These are phyloP conservation scores for Drosophila fungiperda DNA, from an alignment of 2,888 invertebrate species.

Conservation along the genomic window DNA sequence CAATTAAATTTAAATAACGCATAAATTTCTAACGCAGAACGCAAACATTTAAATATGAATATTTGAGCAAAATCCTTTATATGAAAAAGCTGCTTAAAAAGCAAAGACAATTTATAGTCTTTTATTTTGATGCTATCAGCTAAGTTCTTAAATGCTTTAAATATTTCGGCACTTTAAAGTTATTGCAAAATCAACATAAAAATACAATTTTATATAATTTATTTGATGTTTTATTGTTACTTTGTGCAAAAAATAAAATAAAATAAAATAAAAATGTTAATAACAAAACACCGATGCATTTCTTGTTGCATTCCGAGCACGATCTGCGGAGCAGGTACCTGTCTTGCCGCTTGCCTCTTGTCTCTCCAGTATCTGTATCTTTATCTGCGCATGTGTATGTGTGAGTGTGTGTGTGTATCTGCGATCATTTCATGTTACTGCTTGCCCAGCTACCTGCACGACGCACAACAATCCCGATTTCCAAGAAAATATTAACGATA, in stretches of 20 bases:
- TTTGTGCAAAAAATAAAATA: conserved; percentile 61
- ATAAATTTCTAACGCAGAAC: conserved; percentile 22
- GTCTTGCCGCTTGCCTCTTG: conserved; percentile 53
- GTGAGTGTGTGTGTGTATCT: conserved; percentile 48
- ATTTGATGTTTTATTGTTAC: conserved; percentile 18
- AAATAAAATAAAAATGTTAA: neutral
- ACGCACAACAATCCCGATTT: conserved; percentile 72
- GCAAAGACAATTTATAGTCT: neutral
- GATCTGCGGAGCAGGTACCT: conserved; percentile 72
- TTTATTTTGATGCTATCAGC: neutral
- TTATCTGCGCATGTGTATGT: conserved; percentile 40
- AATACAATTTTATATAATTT: too few species aligned
- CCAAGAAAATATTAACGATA: conserved; percentile 83
- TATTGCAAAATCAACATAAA: neutral
- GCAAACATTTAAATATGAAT: conserved; percentile 5
- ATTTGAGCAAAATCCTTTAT: neutral
- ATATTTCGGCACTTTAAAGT: conserved; percentile 1
- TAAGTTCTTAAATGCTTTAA: conserved; percentile 4
- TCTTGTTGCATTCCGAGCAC: conserved; percentile 64
- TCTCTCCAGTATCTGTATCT: conserved; percentile 42
- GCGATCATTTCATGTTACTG: conserved; percentile 41
- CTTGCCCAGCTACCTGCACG: conserved; percentile 62
- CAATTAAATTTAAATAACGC: conserved; percentile 27
- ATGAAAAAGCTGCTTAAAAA: neutral
- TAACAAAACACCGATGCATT: conserved; percentile 68